Conservation (phyloP, 2,113 vertebrate species). For the Vidua chalybeata region DNA sequence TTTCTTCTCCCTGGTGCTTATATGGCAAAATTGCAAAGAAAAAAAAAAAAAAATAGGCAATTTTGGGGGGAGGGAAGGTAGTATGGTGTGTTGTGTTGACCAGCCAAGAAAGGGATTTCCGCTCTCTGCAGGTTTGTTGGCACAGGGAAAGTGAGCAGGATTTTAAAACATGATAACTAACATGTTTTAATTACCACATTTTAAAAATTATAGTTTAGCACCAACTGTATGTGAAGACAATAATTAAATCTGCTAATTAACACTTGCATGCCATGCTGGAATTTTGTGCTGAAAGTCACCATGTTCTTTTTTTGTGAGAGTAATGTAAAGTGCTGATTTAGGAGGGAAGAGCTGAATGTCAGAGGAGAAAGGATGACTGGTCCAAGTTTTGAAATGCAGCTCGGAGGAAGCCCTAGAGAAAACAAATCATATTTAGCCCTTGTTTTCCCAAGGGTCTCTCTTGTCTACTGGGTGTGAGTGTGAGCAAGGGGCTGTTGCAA, state of each 20-base stretch:
- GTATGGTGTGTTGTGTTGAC: background rate
- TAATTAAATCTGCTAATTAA: constrained; percentile 58
- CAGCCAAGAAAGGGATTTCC: constrained; percentile 19
- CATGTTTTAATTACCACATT: constrained; percentile 56
- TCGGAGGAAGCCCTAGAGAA: background rate
- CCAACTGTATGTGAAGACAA: background rate
- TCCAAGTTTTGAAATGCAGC: constrained; percentile 2
- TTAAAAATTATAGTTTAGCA: constrained; percentile 1
- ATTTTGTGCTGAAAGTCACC: background rate
- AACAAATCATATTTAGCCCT: constrained; percentile 34
- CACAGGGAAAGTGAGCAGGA: background rate
- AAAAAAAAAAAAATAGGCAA: background rate
- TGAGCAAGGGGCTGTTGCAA: constrained; percentile 37
- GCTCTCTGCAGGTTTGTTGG: background rate
- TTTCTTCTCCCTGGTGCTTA: constrained; percentile 33
- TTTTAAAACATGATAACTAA: constrained; percentile 45
- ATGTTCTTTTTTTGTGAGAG: constrained; percentile 1
- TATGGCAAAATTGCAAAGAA: constrained; percentile 31
- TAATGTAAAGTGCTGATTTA: background rate
- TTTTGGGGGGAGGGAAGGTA: background rate
- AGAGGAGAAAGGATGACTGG: background rate
- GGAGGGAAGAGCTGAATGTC: constrained; percentile 10
- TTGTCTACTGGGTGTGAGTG: background rate
- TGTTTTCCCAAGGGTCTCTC: constrained; percentile 31
- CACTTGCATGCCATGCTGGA: background rate